A percentile compares a stretch with the other conserved stretches of the same genome.
Conservation (phyloP, 2,113 vertebrate genomes). For the Podiceps cristatus region DNA sequence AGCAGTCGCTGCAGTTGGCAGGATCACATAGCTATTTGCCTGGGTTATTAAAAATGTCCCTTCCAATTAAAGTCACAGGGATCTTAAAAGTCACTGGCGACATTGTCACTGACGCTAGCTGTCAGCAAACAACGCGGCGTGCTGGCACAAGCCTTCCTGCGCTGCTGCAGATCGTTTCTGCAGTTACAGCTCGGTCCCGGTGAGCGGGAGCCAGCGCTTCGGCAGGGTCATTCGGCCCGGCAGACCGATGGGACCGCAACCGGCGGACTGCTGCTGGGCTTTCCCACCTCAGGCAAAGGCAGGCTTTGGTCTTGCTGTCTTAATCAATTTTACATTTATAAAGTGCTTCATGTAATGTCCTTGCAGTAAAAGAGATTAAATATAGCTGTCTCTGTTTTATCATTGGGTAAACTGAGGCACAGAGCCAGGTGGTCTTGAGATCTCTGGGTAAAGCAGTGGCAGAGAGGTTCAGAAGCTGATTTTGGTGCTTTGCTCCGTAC, state of each 20-base stretch:
- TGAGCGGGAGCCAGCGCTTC: accelerated
- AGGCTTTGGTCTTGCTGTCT: background rate
- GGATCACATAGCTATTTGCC: background rate
- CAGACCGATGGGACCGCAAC: background rate
- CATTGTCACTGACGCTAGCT: background rate
- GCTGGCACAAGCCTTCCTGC: background rate
- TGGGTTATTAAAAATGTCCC: constrained; percentile 6
- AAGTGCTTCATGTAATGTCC: accelerated
- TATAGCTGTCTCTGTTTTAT: background rate
- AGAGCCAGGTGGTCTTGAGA: accelerated
- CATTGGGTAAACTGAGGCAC: constrained; percentile 28
- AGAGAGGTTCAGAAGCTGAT: background rate
- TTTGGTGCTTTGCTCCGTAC: background rate
- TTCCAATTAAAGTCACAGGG: background rate
- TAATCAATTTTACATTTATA: background rate
- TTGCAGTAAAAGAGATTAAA: background rate
- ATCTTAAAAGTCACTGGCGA: constrained; percentile 5
- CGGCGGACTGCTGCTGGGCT: accelerated
- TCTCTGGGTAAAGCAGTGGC: accelerated
- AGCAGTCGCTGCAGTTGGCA: background rate
- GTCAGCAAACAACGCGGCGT: background rate
- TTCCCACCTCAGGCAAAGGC: background rate
- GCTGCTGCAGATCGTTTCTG: background rate
- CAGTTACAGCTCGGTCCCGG: background rate
- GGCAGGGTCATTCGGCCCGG: background rate